Conservation (phyloP, 2,888 invertebrate genomes). For the Subacronicta megacephala region DNA sequence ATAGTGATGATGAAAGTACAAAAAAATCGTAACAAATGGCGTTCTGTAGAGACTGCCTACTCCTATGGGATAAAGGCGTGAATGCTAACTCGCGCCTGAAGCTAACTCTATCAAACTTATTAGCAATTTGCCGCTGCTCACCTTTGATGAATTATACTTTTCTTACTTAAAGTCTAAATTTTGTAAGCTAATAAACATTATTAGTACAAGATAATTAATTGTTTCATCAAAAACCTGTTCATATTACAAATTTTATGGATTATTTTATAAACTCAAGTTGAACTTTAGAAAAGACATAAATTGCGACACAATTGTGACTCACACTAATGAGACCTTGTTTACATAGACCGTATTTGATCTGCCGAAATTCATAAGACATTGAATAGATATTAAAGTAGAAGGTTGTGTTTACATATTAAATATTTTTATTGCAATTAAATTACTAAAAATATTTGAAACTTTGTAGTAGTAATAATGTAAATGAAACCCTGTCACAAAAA, state of each 20-base stretch:
- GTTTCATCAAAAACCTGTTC: not conserved
- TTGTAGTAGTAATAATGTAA: constrained; percentile 24
- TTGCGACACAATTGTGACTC: constrained; percentile 10
- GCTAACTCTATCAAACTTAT: too few species aligned
- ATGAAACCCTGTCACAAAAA: too few species aligned
- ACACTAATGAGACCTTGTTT: constrained; percentile 4
- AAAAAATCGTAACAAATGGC: too few species aligned
- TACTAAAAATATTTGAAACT: constrained; percentile 15
- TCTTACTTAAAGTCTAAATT: too few species aligned
- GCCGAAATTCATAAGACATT: not conserved
- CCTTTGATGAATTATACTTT: too few species aligned
- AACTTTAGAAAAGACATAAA: constrained; percentile 3
- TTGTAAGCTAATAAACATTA: too few species aligned
- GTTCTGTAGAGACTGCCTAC: too few species aligned
- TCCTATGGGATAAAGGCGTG: too few species aligned
- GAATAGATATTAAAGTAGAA: not conserved
- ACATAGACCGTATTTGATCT: not conserved
- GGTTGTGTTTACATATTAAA: constrained; percentile 10
- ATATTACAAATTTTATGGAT: constrained; percentile 6
- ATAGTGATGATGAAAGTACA: too few species aligned
- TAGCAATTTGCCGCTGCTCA: too few species aligned
- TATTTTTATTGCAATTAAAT: constrained; percentile 8
- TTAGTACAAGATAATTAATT: not conserved
- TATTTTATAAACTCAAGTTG: constrained; percentile 4
- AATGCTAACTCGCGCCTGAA: too few species aligned